Evolutionary conservation across 2,888 invertebrate species (phyloP).

Genomic region (Drosophila infuscata): DNA sequence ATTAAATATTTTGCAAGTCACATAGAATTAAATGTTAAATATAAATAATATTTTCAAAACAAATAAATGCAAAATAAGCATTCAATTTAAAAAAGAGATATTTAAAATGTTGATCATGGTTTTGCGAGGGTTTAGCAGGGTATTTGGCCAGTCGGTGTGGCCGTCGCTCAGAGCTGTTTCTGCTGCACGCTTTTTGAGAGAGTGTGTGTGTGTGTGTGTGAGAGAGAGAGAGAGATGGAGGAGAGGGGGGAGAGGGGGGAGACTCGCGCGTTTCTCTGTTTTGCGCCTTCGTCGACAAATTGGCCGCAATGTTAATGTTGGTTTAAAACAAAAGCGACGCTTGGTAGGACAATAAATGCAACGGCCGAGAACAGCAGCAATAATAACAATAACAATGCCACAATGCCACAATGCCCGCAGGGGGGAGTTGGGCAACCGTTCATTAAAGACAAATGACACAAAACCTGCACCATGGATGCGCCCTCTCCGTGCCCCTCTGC

Average conservation of each 20-base stretch:
- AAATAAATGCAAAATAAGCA: not conserved
- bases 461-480: conserved; percentile 43
- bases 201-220: not conserved
- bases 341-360: conserved; percentile 64
- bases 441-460: conserved; percentile 73
- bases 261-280: conserved; percentile 50
- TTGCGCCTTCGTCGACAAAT: conserved; percentile 68
- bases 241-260: not conserved
- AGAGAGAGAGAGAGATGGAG: not conserved
- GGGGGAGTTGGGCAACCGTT: conserved; percentile 58
- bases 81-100: not conserved
- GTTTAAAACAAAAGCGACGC: conserved; percentile 74
- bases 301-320: conserved; percentile 71
- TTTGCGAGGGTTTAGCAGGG: not conserved
- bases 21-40: not conserved
- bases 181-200: conserved; percentile 51
- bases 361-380: conserved; percentile 41
- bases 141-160: not conserved
- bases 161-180: conserved; percentile 9
- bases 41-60: not conserved
- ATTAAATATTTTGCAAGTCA: not conserved
- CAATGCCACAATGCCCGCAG: conserved; percentile 33
- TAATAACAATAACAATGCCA: conserved; percentile 26
- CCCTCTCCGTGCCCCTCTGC: conserved; percentile 4
- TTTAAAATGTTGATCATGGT: not conserved